phyloP scores from a whole-genome alignment of 2,797 vertebrate genomes.

The Setipinna tenuifilis region DNA sequence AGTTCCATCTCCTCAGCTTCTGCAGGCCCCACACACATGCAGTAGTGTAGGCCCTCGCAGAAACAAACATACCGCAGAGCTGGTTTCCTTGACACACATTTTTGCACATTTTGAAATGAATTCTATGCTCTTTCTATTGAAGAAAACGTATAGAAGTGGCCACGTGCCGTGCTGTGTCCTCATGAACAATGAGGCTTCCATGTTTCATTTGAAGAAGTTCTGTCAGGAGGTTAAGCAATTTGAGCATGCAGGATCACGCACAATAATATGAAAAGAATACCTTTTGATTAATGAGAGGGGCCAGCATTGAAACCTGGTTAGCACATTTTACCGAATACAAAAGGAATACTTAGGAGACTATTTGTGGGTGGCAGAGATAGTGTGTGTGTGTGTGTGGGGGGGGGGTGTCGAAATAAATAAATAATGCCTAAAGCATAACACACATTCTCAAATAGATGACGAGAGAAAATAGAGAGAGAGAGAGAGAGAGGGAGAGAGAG shows the following conservation, averaged over 20 bases:
- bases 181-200: constrained; percentile 31
- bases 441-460: constrained; percentile 67
- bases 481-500: constrained; percentile 67
- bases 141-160: neutral
- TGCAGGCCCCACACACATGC: neutral
- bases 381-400: constrained; percentile 50
- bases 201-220: constrained; percentile 47
- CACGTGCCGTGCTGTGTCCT: neutral
- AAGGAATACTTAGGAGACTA: constrained; percentile 64
- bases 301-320: constrained; percentile 54
- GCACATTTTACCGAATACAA: constrained; percentile 59
- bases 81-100: neutral
- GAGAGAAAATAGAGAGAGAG: constrained; percentile 57
- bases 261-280: constrained; percentile 53
- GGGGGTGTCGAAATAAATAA: constrained; percentile 64
- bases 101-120: neutral
- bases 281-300: constrained; percentile 60
- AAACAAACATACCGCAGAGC: neutral
- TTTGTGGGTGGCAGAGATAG: constrained; percentile 64
- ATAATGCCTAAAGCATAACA: constrained; percentile 67
- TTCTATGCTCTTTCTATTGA: neutral
- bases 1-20: neutral
- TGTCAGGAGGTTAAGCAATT: constrained; percentile 54
- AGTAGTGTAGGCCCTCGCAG: neutral
- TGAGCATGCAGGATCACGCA: constrained; percentile 53